Evolutionary conservation across 2,888 invertebrate genomes (phyloP).

Genomic region (Tetragonula carbonaria): DNA sequence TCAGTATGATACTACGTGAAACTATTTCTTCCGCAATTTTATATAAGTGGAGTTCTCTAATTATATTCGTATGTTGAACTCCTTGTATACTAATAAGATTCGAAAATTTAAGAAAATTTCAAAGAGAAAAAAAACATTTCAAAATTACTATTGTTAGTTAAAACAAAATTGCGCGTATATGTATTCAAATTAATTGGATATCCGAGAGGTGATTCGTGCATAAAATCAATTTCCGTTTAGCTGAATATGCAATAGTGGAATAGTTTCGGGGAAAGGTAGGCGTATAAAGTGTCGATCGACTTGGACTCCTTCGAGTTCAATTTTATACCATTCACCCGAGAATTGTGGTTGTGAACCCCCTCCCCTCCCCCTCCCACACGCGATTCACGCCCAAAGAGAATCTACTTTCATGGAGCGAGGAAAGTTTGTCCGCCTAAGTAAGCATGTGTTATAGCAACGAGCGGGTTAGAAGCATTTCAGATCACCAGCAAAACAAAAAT

Average conservation of each 20-base stretch:
- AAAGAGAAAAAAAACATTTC: too few species aligned
- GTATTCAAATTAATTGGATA: not conserved
- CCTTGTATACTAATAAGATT: too few species aligned
- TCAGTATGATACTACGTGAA: too few species aligned
- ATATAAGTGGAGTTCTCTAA: too few species aligned
- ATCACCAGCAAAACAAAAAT: not conserved
- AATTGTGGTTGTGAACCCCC: conserved; percentile 35
- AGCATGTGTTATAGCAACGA: not conserved
- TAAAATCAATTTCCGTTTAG: conserved; percentile 6
- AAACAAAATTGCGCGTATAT: not conserved
- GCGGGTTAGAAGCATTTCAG: not conserved
- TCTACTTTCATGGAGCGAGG: conserved; percentile 71
- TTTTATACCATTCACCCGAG: conserved; percentile 41
- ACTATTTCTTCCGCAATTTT: too few species aligned
- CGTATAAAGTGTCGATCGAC: conserved; percentile 30
- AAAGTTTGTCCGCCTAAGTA: conserved; percentile 71
- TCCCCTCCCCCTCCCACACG: conserved; percentile 1
- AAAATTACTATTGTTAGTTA: too few species aligned
- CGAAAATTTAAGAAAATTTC: not conserved
- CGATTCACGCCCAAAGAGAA: conserved; percentile 46
- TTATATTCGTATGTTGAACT: too few species aligned
- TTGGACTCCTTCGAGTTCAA: conserved; percentile 23
- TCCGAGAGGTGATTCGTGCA: conserved; percentile 6
- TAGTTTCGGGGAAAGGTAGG: conserved; percentile 42
- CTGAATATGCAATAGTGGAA: conserved; percentile 17